These are phyloP conservation scores for Malacosoma neustria DNA, from an alignment of 2,888 invertebrate genomes.

Conservation along the genomic window DNA sequence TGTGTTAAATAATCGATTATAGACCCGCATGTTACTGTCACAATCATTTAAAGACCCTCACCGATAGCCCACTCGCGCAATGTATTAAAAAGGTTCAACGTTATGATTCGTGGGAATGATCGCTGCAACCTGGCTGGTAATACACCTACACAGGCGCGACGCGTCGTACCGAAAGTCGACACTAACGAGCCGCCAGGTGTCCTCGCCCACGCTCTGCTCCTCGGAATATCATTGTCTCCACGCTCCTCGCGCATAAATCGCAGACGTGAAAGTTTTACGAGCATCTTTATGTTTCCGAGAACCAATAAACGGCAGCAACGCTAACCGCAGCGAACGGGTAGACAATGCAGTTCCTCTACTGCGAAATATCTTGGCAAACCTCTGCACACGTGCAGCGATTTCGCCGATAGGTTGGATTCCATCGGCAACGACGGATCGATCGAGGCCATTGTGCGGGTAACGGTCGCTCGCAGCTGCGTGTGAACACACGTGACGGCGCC, in stretches of 20 bases:
- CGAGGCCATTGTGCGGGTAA: constrained; percentile 74
- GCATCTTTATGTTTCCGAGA: constrained; percentile 64
- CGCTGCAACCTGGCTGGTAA: constrained; percentile 13
- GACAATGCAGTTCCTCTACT: constrained; percentile 54
- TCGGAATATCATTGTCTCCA: constrained; percentile 65
- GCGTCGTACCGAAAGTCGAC: constrained; percentile 45
- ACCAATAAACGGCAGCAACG: constrained; percentile 51
- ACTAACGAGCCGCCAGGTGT: constrained; percentile 71
- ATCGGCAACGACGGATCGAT: constrained; percentile 63
- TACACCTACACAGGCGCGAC: constrained; percentile 28
- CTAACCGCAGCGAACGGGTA: constrained; percentile 28
- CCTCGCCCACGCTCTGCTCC: constrained; percentile 62
- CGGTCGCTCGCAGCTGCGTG: constrained; percentile 72
- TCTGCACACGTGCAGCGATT: constrained; percentile 61
- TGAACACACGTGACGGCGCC: constrained; percentile 65
- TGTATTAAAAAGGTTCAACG: not conserved
- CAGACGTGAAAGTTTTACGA: constrained; percentile 72
- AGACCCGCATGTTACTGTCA: constrained; percentile 50
- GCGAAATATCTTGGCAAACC: constrained; percentile 54
- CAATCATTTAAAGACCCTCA: constrained; percentile 42
- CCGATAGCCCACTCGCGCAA: constrained; percentile 1
- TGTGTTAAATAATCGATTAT: no score
- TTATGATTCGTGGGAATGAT: not conserved
- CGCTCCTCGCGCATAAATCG: constrained; percentile 61
- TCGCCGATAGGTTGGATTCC: constrained; percentile 64